These are phyloP conservation scores for Callimorpha dominula DNA, from an alignment of 2,888 invertebrate genomes.

Conservation along the genomic window DNA sequence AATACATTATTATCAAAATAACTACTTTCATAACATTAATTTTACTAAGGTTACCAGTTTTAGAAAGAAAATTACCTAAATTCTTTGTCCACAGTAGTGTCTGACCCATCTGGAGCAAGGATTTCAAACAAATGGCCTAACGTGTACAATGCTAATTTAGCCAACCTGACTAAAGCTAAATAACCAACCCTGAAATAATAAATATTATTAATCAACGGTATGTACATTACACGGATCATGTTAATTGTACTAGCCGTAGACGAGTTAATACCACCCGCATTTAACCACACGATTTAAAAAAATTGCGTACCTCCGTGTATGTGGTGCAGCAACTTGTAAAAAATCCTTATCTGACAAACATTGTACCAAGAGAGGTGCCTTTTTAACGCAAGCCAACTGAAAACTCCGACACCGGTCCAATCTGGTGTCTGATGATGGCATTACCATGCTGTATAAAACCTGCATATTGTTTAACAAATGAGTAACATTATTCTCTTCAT, in stretches of 20 bases:
- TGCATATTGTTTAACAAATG: slow-evolving; percentile 46
- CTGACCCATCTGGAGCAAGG: slow-evolving; percentile 84
- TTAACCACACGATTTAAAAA: background rate
- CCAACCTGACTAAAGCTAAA: slow-evolving; percentile 94
- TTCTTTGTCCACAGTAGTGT: slow-evolving; percentile 74
- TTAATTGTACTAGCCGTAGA: background rate
- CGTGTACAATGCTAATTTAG: slow-evolving; percentile 95
- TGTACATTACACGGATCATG: background rate
- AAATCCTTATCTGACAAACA: slow-evolving; percentile 83
- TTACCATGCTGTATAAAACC: slow-evolving; percentile 95
- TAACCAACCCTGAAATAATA: slow-evolving; percentile 91
- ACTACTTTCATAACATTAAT: background rate
- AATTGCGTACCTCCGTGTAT: slow-evolving; percentile 75
- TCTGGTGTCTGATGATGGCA: slow-evolving; percentile 95
- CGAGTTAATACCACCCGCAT: background rate
- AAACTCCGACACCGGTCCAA: slow-evolving; percentile 88
- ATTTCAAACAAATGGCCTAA: slow-evolving; percentile 92
- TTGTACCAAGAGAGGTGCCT: slow-evolving; percentile 81
- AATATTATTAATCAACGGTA: slow-evolving; percentile 1
- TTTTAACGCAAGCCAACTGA: slow-evolving; percentile 88
- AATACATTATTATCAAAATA: background rate
- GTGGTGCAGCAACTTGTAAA: slow-evolving; percentile 79
- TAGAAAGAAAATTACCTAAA: slow-evolving; percentile 64
- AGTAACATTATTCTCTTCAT: slow-evolving; percentile 12
- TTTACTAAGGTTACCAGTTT: background rate